phyloP scores from a whole-genome alignment of 2,113 vertebrate species.

The Anas platyrhynchos region DNA sequence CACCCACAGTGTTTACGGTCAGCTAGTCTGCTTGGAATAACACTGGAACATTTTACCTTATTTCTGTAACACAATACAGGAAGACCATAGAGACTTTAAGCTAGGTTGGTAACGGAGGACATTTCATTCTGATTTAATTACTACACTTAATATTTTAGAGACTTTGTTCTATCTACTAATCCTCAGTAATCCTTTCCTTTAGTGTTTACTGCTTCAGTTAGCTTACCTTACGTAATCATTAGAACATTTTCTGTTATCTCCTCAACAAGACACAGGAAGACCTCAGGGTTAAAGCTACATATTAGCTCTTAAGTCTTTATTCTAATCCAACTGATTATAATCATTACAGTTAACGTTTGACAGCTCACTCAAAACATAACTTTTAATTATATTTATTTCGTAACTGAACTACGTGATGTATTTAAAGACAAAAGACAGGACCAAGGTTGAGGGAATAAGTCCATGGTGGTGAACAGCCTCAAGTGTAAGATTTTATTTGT shows the following conservation, averaged over 20 bases:
- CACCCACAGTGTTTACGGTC: neutral
- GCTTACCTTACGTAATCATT: slow-evolving; percentile 36
- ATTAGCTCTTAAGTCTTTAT: slow-evolving; percentile 14
- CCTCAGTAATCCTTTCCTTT: slow-evolving; percentile 49
- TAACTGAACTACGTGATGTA: neutral
- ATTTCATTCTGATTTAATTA: slow-evolving; percentile 36
- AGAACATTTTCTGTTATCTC: slow-evolving; percentile 35
- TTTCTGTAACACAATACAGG: slow-evolving; percentile 57
- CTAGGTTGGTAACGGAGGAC: neutral
- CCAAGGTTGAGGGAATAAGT: neutral
- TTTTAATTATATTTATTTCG: neutral
- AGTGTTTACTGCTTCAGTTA: slow-evolving; percentile 25
- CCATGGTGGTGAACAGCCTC: neutral
- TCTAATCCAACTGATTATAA: slow-evolving; percentile 23
- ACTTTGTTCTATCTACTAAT: neutral
- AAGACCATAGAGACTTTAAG: neutral
- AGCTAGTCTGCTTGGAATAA: slow-evolving; percentile 1
- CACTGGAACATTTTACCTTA: slow-evolving; percentile 13
- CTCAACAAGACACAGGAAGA: slow-evolving; percentile 39
- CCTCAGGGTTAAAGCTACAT: slow-evolving; percentile 22
- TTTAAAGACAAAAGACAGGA: neutral
- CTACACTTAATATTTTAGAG: slow-evolving; percentile 27
- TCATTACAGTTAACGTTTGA: neutral
- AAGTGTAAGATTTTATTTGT: neutral
- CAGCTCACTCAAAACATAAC: slow-evolving; percentile 5